phyloP scores from a whole-genome alignment of 2,113 vertebrate species.

The Etheostoma spectabile region DNA sequence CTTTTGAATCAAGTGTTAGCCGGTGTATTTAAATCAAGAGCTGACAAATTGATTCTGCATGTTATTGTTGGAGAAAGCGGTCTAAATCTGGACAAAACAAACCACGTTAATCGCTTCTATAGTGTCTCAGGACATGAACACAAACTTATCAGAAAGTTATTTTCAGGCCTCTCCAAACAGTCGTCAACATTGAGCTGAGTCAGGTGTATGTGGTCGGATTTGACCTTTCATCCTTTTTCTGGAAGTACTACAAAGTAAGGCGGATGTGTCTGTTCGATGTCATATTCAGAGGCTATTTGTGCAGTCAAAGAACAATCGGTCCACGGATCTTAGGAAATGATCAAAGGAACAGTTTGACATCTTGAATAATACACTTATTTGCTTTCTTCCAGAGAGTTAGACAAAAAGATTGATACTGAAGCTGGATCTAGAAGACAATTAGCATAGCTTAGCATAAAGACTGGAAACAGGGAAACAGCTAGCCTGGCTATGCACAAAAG shows the following conservation, averaged over 20 bases:
- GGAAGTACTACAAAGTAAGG: slow-evolving; percentile 13
- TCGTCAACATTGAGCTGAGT: slow-evolving; percentile 55
- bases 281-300: neutral
- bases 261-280: slow-evolving; percentile 3
- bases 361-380: neutral
- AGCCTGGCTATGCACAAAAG: neutral
- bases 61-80: neutral
- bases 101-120: neutral
- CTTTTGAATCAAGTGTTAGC: neutral
- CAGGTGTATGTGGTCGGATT: slow-evolving; percentile 43
- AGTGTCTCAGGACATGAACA: slow-evolving; percentile 8
- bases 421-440: neutral
- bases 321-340: neutral
- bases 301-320: neutral
- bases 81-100: neutral
- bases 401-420: neutral
- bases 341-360: neutral
- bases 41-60: neutral
- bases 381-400: neutral
- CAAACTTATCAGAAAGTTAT: slow-evolving; percentile 42
- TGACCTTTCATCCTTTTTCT: slow-evolving; percentile 61
- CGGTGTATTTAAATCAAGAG: neutral
- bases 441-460: neutral
- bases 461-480: neutral
- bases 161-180: slow-evolving; percentile 54